Percentiles rank a stretch among this genome's conserved stretches.
phyloP scores from a whole-genome alignment of 1,140 invertebrate species.

The Halesus radiatus region DNA sequence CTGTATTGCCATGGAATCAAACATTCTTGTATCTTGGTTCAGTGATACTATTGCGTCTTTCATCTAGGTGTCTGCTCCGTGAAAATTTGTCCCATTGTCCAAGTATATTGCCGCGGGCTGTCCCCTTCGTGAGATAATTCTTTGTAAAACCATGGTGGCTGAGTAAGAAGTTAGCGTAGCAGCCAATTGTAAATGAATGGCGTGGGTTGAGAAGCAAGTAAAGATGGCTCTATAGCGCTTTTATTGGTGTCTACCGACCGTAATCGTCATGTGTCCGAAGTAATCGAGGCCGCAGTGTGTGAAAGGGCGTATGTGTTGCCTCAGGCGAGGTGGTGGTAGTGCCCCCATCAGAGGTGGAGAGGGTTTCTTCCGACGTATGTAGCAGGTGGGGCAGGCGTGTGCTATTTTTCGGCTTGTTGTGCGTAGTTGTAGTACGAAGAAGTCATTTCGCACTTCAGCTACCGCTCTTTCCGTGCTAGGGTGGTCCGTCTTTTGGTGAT shows the following conservation, averaged over 20 bases:
- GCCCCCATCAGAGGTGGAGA: not conserved
- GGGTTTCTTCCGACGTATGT: not conserved
- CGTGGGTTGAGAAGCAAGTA: not conserved
- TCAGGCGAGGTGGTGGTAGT: not conserved
- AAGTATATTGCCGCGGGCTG: not conserved
- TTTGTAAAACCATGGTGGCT: not conserved
- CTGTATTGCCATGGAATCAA: not conserved
- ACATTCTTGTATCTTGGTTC: not conserved
- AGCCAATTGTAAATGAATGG: not conserved
- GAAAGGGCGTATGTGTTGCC: not conserved
- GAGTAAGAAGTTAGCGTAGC: not conserved
- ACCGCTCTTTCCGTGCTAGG: not conserved
- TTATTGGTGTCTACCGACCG: not conserved
- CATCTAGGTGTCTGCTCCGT: not conserved
- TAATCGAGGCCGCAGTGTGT: too few relatives aligned
- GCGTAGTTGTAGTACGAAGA: not conserved
- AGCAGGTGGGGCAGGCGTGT: not conserved
- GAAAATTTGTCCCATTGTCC: conserved; percentile 1
- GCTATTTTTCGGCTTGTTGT: not conserved
- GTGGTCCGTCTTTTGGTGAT: not conserved
- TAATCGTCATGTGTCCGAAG: not conserved
- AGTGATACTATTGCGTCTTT: not conserved
- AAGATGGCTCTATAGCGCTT: not conserved
- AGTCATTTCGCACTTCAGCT: not conserved
- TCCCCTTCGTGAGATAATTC: not conserved